Evolutionary conservation across 2,888 invertebrate genomes (phyloP).

Genomic region (Tinea pellionella): DNA sequence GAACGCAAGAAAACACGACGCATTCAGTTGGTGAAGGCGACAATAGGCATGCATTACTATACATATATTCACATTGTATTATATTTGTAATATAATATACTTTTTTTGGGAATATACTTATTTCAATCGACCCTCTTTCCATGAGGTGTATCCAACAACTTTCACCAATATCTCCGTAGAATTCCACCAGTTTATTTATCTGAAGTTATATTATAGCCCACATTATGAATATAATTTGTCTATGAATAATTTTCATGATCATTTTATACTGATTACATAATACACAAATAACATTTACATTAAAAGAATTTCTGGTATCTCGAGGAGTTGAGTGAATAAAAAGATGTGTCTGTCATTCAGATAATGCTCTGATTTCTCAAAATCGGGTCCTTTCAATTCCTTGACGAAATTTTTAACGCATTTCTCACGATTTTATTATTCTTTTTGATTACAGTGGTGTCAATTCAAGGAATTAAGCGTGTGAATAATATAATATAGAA

Average conservation of each 20-base stretch:
- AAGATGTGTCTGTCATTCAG: slow-evolving; percentile 63
- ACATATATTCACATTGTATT: slow-evolving; percentile 6
- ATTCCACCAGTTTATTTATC: too few relatives aligned
- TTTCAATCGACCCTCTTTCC: neutral
- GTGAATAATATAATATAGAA: neutral
- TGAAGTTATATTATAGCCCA: too few relatives aligned
- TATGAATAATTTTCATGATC: too few relatives aligned
- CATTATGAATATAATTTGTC: too few relatives aligned
- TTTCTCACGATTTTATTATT: slow-evolving; percentile 36
- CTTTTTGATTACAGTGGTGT: slow-evolving; percentile 21
- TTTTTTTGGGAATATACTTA: neutral
- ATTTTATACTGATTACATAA: neutral
- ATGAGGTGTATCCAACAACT: neutral
- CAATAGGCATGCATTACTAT: neutral
- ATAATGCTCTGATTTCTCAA: slow-evolving; percentile 57
- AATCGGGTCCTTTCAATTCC: slow-evolving; percentile 41
- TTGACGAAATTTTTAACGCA: slow-evolving; percentile 59
- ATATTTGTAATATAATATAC: neutral
- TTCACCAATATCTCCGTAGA: too few relatives aligned
- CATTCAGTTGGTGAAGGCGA: slow-evolving; percentile 6
- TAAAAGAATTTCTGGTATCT: neutral
- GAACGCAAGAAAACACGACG: neutral
- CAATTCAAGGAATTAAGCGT: slow-evolving; percentile 1
- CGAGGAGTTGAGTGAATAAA: slow-evolving; percentile 15
- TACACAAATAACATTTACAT: neutral